Evolutionary conservation across 2,888 invertebrate genomes (phyloP).

Genomic region (Drosophila basisetae): DNA sequence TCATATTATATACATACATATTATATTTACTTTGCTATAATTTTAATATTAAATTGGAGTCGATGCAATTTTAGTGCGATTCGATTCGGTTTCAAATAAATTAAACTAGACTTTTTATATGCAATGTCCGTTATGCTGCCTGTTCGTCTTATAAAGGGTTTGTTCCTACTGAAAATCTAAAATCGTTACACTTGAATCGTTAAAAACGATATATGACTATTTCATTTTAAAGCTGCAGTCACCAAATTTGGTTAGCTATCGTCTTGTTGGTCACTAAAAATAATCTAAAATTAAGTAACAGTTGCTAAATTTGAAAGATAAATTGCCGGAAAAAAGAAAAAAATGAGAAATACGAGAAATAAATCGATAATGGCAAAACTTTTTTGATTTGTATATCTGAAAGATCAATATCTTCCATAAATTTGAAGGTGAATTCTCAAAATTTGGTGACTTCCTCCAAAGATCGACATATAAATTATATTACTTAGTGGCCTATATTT

Average conservation of each 20-base stretch:
- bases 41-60: background rate
- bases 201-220: no score
- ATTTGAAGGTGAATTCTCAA: background rate
- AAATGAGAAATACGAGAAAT: background rate
- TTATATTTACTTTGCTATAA: background rate
- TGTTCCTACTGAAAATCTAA: background rate
- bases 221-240: background rate
- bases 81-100: background rate
- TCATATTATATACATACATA: slow-evolving; percentile 1
- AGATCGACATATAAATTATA: no score
- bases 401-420: background rate
- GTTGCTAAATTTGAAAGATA: background rate
- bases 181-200: background rate
- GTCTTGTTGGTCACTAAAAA: no score
- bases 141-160: background rate
- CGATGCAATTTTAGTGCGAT: background rate
- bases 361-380: background rate
- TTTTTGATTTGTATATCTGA: background rate
- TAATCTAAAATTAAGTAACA: background rate
- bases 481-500: background rate
- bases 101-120: background rate
- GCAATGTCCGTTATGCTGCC: background rate
- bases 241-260: background rate
- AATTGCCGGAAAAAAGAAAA: background rate
- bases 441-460: no score